Base-by-base conservation (phyloP, 2,797 vertebrate genomes). In the Urophycis tenuis region DNA sequence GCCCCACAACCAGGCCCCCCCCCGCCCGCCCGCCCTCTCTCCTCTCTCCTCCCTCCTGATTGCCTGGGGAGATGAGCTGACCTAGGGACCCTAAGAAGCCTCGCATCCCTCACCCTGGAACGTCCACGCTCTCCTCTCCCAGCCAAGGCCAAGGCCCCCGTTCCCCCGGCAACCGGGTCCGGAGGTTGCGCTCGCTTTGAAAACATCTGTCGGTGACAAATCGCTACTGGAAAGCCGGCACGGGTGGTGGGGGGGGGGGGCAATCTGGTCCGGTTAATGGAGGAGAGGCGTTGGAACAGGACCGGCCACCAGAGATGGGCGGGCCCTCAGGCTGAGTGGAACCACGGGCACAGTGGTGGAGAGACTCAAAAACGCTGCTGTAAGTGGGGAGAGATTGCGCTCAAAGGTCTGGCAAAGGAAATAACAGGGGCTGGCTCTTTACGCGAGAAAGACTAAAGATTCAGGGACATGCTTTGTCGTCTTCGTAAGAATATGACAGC, bases 201-300 rank as follows among this genome's bases (percentile, higher is more conserved):
- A 84, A 88, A 87, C 86, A 89, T 88, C 87, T 84, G 85, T 85
- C 85, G 75, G 80, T 86, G 89, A 92, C 88, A 91, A 91, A 91
- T 86, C 79, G 80, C 83, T 84, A 80, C 85, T 83, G 80, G 79
- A 86, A 81, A 80, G 78, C 74, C 80, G 82, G 81, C 80, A 84
- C 71, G 64, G 69, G 7, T 81, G 87, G 80, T 82, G 49, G 34
- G 45, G 77, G 35, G 69, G 76, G 79, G 74, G 84, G 64, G n/a
- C 12, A 7, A 14, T 29, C 22, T 25, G n/a, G 69, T 78, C 78
- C 80, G 69, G 3, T 32, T 75, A 82, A 82, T 71, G 79, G 73
- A 81, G 80, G 73, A 79, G 76, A 80, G 70, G 77, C 76, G 73
- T 71, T 72, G 79, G 80, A 88, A 49, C 69, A 81, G 75, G 49